Percentiles rank a stretch among this genome's conserved stretches.
phyloP scores from a whole-genome alignment of 35 echinoderm and acorn worm genomes.

The Ptychodera flava region DNA sequence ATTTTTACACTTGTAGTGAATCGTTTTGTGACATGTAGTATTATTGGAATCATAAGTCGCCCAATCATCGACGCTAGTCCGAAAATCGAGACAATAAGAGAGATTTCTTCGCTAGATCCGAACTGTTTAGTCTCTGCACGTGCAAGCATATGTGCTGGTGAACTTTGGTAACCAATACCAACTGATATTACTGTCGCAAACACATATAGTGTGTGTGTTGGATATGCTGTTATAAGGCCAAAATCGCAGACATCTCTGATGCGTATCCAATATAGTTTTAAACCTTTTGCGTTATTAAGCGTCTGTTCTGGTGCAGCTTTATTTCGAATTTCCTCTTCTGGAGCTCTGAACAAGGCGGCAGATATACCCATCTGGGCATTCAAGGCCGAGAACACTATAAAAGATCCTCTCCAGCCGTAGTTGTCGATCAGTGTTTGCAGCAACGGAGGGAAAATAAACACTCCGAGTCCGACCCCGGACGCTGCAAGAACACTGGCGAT shows the following conservation, averaged over 20 bases:
- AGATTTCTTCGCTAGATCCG: background rate
- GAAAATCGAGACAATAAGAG: background rate
- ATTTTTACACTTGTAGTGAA: background rate
- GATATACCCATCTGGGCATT: background rate
- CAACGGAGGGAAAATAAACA: conserved; percentile 18
- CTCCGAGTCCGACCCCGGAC: conserved; percentile 10
- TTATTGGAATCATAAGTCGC: background rate
- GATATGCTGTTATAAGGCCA: too few relatives aligned
- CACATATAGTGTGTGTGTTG: too few relatives aligned
- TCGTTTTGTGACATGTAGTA: background rate
- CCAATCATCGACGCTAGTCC: background rate
- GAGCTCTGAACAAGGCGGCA: conserved; percentile 16
- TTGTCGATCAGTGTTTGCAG: conserved; percentile 15
- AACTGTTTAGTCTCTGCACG: background rate
- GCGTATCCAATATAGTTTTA: too few relatives aligned
- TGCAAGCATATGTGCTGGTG: background rate
- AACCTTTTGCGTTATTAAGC: too few relatives aligned
- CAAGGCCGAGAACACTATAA: conserved; percentile 10
- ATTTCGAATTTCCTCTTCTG: too few relatives aligned
- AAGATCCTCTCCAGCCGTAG: conserved; percentile 24
- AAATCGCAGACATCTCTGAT: too few relatives aligned
- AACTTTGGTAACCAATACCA: background rate
- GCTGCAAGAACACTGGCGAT: conserved; percentile 32
- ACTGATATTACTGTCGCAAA: too few relatives aligned
- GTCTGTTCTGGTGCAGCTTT: too few relatives aligned